Conservation (phyloP, 1,140 invertebrate species). For the Microplitis mediator region DNA sequence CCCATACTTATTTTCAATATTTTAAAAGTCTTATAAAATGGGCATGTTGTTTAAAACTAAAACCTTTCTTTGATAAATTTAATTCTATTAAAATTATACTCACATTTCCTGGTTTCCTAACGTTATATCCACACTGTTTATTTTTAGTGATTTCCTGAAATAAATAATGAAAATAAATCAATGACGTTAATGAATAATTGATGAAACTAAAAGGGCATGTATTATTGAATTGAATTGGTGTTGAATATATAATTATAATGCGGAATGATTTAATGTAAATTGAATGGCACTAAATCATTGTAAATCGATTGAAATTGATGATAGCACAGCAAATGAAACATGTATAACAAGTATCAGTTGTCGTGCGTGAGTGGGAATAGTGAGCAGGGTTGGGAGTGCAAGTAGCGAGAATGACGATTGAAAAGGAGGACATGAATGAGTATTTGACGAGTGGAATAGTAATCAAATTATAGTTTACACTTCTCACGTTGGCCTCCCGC, state of each 20-base stretch:
- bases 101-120: conserved; percentile 85
- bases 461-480: conserved; percentile 41
- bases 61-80: background rate
- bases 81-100: conserved; percentile 62
- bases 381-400: background rate
- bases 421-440: conserved; percentile 8
- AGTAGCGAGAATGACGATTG: background rate
- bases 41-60: background rate
- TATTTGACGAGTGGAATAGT: conserved; percentile 6
- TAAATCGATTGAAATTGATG: background rate
- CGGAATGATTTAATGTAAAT: no score
- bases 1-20: no score
- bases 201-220: no score
- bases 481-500: conserved; percentile 75
- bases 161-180: conserved; percentile 20
- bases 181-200: background rate
- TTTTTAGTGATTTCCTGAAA: conserved; percentile 75
- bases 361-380: background rate
- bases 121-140: conserved; percentile 89
- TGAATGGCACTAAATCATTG: background rate
- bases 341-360: conserved; percentile 1
- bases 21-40: no score
- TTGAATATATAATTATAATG: no score
- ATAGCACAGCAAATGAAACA: background rate
- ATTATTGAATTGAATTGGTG: no score